Percentiles rank a stretch among this genome's conserved stretches.
Conservation (phyloP, 2,888 invertebrate species). For the Frankliniella fusca region DNA sequence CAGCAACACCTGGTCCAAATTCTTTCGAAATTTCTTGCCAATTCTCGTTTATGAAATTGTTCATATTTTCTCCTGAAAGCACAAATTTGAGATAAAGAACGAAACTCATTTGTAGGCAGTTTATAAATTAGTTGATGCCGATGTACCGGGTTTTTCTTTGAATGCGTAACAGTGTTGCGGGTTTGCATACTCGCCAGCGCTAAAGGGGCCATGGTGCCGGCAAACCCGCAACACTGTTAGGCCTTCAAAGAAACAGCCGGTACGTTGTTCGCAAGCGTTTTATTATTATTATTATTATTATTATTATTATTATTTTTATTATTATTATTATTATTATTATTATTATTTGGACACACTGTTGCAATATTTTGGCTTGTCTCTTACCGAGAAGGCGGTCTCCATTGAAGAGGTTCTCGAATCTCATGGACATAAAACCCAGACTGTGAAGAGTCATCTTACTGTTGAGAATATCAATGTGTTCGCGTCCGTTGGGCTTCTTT, state of each 20-base stretch:
- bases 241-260: too few species aligned
- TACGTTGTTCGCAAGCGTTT: too few species aligned
- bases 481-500: slow-evolving; percentile 39
- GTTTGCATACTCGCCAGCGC: too few species aligned
- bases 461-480: slow-evolving; percentile 40
- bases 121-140: too few species aligned
- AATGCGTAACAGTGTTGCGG: too few species aligned
- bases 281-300: too few species aligned
- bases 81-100: not conserved
- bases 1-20: slow-evolving; percentile 45
- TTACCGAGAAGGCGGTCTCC: slow-evolving; percentile 42
- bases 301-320: too few species aligned
- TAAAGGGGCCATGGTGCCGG: too few species aligned
- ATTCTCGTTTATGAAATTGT: slow-evolving; percentile 51
- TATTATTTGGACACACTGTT: not conserved
- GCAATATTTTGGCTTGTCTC: not conserved
- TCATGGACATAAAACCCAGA: slow-evolving; percentile 40
- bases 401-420: slow-evolving; percentile 41
- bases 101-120: too few species aligned
- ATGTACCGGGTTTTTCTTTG: too few species aligned
- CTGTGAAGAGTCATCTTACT: slow-evolving; percentile 38
- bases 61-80: slow-evolving; percentile 48
- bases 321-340: too few species aligned
- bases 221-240: too few species aligned
- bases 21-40: slow-evolving; percentile 49